These are phyloP conservation scores for Sebastes iracundus DNA, from an alignment of 2,797 vertebrate species.

Conservation along the genomic window DNA sequence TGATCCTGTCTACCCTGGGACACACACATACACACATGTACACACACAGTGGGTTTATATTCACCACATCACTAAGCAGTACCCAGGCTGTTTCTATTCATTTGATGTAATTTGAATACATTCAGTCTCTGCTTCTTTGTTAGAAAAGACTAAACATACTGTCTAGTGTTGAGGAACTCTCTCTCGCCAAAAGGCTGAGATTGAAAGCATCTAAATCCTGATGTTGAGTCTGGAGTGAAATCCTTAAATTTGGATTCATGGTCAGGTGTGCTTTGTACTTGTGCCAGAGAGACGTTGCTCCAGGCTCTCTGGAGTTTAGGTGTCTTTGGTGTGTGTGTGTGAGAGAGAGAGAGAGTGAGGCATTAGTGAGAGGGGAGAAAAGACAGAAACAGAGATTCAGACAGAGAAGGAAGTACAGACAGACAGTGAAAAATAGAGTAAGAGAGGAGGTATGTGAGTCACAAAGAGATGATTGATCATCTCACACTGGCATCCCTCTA, in stretches of 20 bases:
- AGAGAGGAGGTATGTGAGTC: constrained; percentile 11
- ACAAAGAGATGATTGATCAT: constrained; percentile 29
- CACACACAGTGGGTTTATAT: neutral
- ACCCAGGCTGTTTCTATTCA: constrained; percentile 49
- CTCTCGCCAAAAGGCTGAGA: constrained; percentile 4
- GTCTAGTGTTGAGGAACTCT: constrained; percentile 13
- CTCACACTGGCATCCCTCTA: constrained; percentile 16
- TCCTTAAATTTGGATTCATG: constrained; percentile 72
- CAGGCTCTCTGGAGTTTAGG: constrained; percentile 51
- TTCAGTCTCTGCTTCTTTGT: constrained; percentile 33
- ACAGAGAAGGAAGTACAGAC: constrained; percentile 14
- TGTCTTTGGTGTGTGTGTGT: constrained; percentile 36
- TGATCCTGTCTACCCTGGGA: constrained; percentile 1
- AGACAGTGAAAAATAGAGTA: neutral
- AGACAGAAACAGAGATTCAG: constrained; percentile 22
- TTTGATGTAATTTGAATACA: constrained; percentile 27
- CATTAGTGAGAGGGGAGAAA: neutral
- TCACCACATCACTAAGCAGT: constrained; percentile 5
- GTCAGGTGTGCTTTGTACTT: constrained; percentile 76
- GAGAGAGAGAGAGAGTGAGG: neutral
- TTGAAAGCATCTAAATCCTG: constrained; percentile 23
- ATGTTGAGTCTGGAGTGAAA: constrained; percentile 54
- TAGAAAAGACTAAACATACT: constrained; percentile 23
- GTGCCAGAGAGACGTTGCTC: constrained; percentile 70
- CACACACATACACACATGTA: neutral